Evolutionary conservation across 2,888 invertebrate genomes (phyloP).

Genomic region (Acleris emargana): DNA sequence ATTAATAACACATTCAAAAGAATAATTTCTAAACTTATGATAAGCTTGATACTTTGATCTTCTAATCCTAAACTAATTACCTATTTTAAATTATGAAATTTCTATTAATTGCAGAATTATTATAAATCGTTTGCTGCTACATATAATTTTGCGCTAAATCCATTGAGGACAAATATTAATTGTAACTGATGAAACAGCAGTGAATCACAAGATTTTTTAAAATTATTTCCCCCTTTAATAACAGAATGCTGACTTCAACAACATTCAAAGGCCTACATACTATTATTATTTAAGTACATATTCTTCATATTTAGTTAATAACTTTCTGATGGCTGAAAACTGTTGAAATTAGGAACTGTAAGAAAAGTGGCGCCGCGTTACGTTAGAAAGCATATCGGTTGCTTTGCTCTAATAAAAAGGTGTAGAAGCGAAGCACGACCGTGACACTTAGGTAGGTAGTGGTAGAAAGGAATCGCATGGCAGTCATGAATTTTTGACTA

Average conservation of each 20-base stretch:
- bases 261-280: background rate
- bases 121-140: background rate
- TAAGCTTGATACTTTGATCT: conserved; percentile 3
- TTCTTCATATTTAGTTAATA: too few relatives aligned
- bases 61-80: conserved; percentile 5
- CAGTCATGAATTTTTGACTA: conserved; percentile 24
- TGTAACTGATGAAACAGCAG: too few relatives aligned
- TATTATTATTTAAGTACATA: background rate
- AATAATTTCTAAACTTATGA: background rate
- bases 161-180: too few relatives aligned
- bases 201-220: too few relatives aligned
- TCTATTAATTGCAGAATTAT: background rate
- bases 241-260: background rate
- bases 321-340: conserved; percentile 10
- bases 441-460: conserved; percentile 54
- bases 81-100: background rate
- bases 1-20: background rate
- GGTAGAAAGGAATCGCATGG: conserved; percentile 44
- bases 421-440: conserved; percentile 58
- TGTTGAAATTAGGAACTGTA: conserved; percentile 24
- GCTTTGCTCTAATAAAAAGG: conserved; percentile 72
- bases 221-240: too few relatives aligned
- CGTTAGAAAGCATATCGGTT: conserved; percentile 73
- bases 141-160: too few relatives aligned
- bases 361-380: conserved; percentile 23